A percentile compares a stretch with the other conserved stretches of the same genome.
Conservation (phyloP, 2,888 invertebrate species). For the Barypeithes pellucidus region DNA sequence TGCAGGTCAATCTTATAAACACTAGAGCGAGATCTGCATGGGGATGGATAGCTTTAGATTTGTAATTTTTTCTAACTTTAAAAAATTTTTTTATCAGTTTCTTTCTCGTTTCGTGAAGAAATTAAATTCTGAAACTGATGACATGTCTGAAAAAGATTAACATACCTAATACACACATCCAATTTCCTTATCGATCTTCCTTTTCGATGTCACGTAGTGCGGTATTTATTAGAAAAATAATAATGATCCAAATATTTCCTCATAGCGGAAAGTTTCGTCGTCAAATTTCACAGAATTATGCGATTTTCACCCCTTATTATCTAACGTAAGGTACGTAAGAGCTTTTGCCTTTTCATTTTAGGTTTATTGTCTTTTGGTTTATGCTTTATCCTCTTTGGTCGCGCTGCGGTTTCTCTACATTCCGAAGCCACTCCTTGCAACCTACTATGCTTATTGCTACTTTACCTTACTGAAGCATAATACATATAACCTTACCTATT, state of each 20-base stretch:
- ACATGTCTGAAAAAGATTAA: background rate
- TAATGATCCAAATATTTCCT: conserved; percentile 32
- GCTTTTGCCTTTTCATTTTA: conserved; percentile 47
- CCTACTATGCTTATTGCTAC: conserved; percentile 34
- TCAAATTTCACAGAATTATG: conserved; percentile 38
- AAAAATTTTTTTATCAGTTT: too few relatives aligned
- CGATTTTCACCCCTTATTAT: conserved; percentile 47
- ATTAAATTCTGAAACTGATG: background rate
- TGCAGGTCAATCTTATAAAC: background rate
- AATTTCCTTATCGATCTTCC: conserved; percentile 21
- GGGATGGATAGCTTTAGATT: too few relatives aligned
- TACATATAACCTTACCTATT: conserved; percentile 22
- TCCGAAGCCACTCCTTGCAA: conserved; percentile 35
- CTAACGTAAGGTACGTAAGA: conserved; percentile 45
- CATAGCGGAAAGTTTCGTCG: conserved; percentile 29
- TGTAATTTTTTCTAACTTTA: too few relatives aligned
- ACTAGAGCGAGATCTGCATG: too few relatives aligned
- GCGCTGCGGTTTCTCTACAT: conserved; percentile 42
- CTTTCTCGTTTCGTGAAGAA: background rate
- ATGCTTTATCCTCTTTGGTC: conserved; percentile 41
- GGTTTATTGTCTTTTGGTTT: conserved; percentile 44
- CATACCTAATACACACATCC: conserved; percentile 2
- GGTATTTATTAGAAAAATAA: conserved; percentile 30
- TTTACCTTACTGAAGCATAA: conserved; percentile 34
- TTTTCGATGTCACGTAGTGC: conserved; percentile 13